Conservation (phyloP, 2,888 invertebrate genomes). For the Trilocha varians region DNA sequence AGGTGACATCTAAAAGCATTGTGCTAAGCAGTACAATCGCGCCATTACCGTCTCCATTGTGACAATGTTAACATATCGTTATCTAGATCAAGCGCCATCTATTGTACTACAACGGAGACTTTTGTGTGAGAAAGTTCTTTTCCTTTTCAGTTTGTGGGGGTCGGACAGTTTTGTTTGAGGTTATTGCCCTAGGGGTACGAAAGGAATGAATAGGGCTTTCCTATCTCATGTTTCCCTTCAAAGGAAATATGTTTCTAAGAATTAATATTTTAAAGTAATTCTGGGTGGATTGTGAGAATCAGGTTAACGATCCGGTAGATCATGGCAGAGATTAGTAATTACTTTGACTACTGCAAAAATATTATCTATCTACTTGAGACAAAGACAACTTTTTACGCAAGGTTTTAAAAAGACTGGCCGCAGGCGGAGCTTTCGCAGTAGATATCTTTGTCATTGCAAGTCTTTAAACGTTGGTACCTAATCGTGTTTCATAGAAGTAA, state of each 20-base stretch:
- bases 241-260: neutral
- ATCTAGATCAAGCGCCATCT: slow-evolving; percentile 72
- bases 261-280: no score
- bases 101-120: slow-evolving; percentile 58
- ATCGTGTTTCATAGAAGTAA: no score
- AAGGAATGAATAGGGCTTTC: neutral
- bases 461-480: no score
- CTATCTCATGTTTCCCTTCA: neutral
- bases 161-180: slow-evolving; percentile 34
- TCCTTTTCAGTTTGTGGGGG: slow-evolving; percentile 36
- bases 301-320: no score
- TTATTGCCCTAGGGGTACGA: slow-evolving; percentile 21
- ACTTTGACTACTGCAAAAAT: no score
- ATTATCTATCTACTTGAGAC: no score
- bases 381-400: no score
- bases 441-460: no score
- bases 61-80: slow-evolving; percentile 72
- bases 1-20: slow-evolving; percentile 69
- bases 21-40: slow-evolving; percentile 66
- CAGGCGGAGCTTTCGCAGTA: no score
- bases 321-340: no score
- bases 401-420: no score
- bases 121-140: slow-evolving; percentile 46
- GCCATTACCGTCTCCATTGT: slow-evolving; percentile 69
- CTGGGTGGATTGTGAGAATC: no score